Percentiles rank a stretch among this genome's conserved stretches.
Conservation (phyloP, 2,113 vertebrate genomes). For the Tauraco erythrolophus region DNA sequence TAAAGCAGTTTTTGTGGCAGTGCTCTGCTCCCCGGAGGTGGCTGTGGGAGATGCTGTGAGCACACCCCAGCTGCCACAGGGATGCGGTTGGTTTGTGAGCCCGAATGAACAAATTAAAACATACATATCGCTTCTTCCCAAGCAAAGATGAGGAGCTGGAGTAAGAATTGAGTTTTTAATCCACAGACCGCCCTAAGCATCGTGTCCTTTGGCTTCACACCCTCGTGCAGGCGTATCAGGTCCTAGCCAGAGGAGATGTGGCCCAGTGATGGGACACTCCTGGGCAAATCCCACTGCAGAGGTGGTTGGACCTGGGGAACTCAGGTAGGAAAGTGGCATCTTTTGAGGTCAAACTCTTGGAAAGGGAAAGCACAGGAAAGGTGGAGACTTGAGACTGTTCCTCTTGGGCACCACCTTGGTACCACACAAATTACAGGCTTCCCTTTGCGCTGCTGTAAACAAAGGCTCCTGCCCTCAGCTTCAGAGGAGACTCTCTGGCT, state of each 20-base stretch:
- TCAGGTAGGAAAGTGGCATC: background rate
- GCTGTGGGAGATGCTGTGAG: rapidly evolving
- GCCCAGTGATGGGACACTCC: background rate
- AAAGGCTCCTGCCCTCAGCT: background rate
- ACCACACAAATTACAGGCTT: background rate
- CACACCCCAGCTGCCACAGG: rapidly evolving
- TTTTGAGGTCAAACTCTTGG: background rate
- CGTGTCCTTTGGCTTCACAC: rapidly evolving
- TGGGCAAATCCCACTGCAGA: background rate
- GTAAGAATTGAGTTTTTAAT: background rate
- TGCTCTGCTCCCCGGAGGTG: background rate
- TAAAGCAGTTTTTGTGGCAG: rapidly evolving
- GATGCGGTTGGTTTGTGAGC: background rate
- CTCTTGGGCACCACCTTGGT: background rate
- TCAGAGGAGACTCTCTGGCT: background rate
- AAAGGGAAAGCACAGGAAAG: background rate
- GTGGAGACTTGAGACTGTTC: background rate
- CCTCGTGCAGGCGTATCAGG: rapidly evolving
- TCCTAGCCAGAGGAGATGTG: background rate
- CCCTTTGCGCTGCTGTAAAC: background rate
- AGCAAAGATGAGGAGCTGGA: background rate
- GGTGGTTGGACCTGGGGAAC: background rate
- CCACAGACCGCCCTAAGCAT: rapidly evolving
- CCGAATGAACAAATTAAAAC: background rate
- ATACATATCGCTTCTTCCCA: rapidly evolving